Evolutionary conservation across 2,888 invertebrate species (phyloP).

Genomic region (Chymomyza procnemis): DNA sequence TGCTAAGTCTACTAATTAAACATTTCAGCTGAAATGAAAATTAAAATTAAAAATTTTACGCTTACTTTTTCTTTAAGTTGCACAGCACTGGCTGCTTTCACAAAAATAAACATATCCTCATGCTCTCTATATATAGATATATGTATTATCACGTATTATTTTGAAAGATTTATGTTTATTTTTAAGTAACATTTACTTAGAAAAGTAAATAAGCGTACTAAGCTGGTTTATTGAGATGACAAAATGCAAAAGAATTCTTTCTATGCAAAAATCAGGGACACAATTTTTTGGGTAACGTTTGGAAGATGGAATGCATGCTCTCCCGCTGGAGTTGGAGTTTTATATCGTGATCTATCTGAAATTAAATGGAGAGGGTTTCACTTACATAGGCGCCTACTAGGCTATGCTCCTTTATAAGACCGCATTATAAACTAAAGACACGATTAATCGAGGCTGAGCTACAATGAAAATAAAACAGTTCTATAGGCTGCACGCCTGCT

Average conservation of each 20-base stretch:
- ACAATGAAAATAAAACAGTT: too few species aligned
- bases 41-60: background rate
- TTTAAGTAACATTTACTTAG: background rate
- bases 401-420: too few species aligned
- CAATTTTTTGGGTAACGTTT: too few species aligned
- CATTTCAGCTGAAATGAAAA: background rate
- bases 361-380: too few species aligned
- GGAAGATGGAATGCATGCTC: too few species aligned
- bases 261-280: constrained; percentile 1
- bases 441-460: too few species aligned
- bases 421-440: too few species aligned
- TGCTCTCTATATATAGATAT: background rate
- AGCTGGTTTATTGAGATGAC: background rate
- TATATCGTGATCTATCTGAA: too few species aligned
- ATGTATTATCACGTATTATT: background rate
- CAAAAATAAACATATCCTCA: too few species aligned
- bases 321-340: too few species aligned
- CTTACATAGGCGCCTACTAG: too few species aligned
- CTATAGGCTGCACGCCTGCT: too few species aligned
- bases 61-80: background rate
- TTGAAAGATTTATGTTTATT: background rate
- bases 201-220: background rate
- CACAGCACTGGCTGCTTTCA: background rate
- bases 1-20: constrained; percentile 1
- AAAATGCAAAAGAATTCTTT: background rate